A percentile compares a stretch with the other conserved stretches of the same genome.
Conservation (phyloP, 2,888 invertebrate species). For the Rhingia campestris region DNA sequence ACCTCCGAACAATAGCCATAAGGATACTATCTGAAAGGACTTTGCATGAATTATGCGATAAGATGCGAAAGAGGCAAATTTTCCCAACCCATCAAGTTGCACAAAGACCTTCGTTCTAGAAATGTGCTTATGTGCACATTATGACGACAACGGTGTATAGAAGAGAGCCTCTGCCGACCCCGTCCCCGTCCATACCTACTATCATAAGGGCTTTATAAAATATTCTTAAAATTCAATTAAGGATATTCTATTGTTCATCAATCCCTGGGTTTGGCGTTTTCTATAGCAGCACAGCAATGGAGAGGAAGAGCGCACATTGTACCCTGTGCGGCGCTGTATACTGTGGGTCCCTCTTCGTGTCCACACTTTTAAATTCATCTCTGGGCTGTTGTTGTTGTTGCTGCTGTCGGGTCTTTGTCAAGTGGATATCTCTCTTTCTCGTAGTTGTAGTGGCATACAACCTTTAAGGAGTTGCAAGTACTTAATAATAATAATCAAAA, state of each 20-base stretch:
- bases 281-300: background rate
- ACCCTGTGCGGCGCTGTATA: conserved; percentile 1
- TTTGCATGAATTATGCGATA: conserved; percentile 73
- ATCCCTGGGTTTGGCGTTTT: conserved; percentile 71
- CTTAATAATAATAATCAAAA: conserved; percentile 64
- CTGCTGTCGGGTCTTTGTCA: conserved; percentile 32
- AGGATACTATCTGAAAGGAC: conserved; percentile 69
- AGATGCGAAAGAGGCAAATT: conserved; percentile 63
- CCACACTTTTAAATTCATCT: conserved; percentile 64
- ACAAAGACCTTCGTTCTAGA: conserved; percentile 64
- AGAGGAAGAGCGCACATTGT: conserved; percentile 19
- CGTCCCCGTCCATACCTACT: background rate
- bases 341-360: conserved; percentile 30
- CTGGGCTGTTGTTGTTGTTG: conserved; percentile 24
- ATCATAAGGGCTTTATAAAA: conserved; percentile 65
- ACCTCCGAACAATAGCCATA: conserved; percentile 63
- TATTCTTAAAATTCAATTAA: conserved; percentile 74
- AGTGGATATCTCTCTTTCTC: conserved; percentile 32
- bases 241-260: conserved; percentile 73
- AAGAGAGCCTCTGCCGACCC: background rate
- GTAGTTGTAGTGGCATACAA: conserved; percentile 26
- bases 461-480: conserved; percentile 56
- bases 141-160: conserved; percentile 55
- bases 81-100: conserved; percentile 12
- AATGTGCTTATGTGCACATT: conserved; percentile 72